These are phyloP conservation scores for Procambarus virginalis DNA, from an alignment of 1,140 invertebrate species.

Conservation along the genomic window DNA sequence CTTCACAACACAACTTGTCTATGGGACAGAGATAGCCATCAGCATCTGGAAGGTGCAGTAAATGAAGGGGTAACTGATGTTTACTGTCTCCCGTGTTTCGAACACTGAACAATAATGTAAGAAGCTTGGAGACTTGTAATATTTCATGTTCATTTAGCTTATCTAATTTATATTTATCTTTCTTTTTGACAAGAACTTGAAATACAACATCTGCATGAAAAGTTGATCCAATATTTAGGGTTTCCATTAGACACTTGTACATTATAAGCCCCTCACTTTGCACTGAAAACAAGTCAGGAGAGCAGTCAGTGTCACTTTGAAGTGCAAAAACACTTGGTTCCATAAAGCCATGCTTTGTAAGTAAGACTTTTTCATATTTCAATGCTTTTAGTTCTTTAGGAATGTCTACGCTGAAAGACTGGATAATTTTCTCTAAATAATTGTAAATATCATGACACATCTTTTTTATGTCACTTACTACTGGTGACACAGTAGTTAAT, in stretches of 20 bases:
- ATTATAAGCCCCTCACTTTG: conserved; percentile 8
- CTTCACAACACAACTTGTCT: conserved; percentile 20
- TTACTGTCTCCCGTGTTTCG: not conserved
- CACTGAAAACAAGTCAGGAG: conserved; percentile 49
- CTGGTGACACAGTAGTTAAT: not conserved
- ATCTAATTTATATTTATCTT: not conserved
- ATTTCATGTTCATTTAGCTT: conserved; percentile 19
- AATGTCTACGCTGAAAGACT: not conserved
- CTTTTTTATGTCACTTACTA: not conserved
- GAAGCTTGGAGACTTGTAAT: conserved; percentile 32
- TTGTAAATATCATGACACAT: conserved; percentile 32
- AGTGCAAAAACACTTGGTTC: conserved; percentile 22
- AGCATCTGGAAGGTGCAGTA: conserved; percentile 32
- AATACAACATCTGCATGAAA: conserved; percentile 8
- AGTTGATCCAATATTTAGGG: not conserved
- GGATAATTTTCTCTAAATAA: conserved; percentile 11
- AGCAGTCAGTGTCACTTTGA: conserved; percentile 4
- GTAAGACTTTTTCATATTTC: conserved; percentile 18
- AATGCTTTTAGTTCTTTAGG: not conserved
- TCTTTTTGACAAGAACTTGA: conserved; percentile 9
- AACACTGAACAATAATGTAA: conserved; percentile 22
- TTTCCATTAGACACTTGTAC: conserved; percentile 24
- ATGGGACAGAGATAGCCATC: not conserved
- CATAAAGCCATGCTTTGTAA: conserved; percentile 35
- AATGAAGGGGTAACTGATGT: not conserved